Conservation (phyloP, 2,888 invertebrate genomes). For the Callinectes sapidus region DNA sequence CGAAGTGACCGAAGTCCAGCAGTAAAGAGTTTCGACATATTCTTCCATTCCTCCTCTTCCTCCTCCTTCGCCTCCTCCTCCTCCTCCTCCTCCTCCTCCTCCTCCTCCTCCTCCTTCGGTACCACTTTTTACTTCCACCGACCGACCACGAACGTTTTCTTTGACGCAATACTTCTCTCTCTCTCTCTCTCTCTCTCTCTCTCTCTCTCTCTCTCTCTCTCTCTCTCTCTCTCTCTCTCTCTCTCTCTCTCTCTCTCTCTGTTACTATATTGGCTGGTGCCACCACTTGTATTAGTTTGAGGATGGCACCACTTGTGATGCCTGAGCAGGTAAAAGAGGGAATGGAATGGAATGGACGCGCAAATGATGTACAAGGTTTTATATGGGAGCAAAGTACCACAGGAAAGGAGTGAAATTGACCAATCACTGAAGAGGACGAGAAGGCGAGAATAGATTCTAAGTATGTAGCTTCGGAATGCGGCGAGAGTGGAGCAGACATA, state of each 20-base stretch:
- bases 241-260: conserved; percentile 16
- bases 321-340: too few relatives aligned
- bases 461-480: too few relatives aligned
- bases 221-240: conserved; percentile 13
- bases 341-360: too few relatives aligned
- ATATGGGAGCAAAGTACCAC: too few relatives aligned
- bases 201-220: conserved; percentile 20
- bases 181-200: conserved; percentile 25
- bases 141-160: not conserved
- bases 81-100: not conserved
- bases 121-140: conserved; percentile 9
- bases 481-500: too few relatives aligned
- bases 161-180: not conserved
- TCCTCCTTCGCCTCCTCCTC: not conserved
- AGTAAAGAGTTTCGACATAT: not conserved
- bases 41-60: not conserved
- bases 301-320: too few relatives aligned
- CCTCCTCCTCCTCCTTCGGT: not conserved
- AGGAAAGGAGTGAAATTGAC: too few relatives aligned
- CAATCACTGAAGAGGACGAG: too few relatives aligned
- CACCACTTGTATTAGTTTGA: too few relatives aligned
- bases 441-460: too few relatives aligned
- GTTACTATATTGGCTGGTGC: too few relatives aligned
- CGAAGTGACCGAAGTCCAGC: not conserved
- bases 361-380: too few relatives aligned